A percentile compares a stretch with the other conserved stretches of the same genome.
Evolutionary conservation across 2,888 invertebrate genomes (phyloP).

Genomic region (Acleris emargana): DNA sequence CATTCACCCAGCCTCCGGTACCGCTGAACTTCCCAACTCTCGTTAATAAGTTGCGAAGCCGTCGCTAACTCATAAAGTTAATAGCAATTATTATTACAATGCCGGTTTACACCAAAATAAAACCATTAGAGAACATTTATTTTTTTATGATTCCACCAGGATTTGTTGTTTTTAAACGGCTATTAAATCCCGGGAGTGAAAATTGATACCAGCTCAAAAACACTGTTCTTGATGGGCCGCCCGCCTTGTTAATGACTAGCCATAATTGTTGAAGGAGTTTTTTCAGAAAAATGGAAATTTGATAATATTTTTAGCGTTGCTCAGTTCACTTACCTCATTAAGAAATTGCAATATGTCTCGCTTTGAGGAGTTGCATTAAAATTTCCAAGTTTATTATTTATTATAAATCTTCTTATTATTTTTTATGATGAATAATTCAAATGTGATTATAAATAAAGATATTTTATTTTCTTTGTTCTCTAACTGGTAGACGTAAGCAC

Average conservation of each 20-base stretch:
- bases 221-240: slow-evolving; percentile 32
- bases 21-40: slow-evolving; percentile 27
- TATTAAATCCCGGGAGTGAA: slow-evolving; percentile 33
- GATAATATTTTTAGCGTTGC: slow-evolving; percentile 27
- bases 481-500: too few species aligned
- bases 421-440: too few species aligned
- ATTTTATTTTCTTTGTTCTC: too few species aligned
- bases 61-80: slow-evolving; percentile 30
- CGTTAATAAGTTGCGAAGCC: slow-evolving; percentile 30
- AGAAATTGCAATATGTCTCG: slow-evolving; percentile 19
- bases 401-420: background rate
- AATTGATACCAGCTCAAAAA: slow-evolving; percentile 35
- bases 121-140: slow-evolving; percentile 22
- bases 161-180: slow-evolving; percentile 31
- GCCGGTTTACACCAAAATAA: slow-evolving; percentile 35
- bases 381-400: background rate
- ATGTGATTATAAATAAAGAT: too few species aligned
- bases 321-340: slow-evolving; percentile 26
- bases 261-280: slow-evolving; percentile 34
- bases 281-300: slow-evolving; percentile 24
- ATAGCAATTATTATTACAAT: slow-evolving; percentile 37
- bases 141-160: slow-evolving; percentile 22
- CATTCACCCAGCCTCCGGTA: slow-evolving; percentile 21
- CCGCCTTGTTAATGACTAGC: slow-evolving; percentile 32
- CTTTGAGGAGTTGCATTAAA: slow-evolving; percentile 14